Conservation (phyloP, 1,140 invertebrate species). For the Leptopilina boulardi region DNA sequence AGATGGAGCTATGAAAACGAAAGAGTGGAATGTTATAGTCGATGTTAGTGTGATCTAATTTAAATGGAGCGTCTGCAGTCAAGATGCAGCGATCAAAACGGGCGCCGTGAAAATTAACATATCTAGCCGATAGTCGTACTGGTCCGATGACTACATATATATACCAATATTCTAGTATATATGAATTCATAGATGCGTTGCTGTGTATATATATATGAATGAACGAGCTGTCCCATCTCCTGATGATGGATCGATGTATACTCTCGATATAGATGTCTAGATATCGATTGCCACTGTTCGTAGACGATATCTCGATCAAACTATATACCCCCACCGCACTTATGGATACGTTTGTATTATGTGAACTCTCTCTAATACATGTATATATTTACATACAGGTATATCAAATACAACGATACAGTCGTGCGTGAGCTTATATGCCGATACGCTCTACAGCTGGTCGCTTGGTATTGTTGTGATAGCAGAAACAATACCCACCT, state of each 20-base stretch:
- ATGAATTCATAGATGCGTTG: slow-evolving; percentile 54
- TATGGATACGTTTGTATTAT: slow-evolving; percentile 53
- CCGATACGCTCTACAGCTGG: slow-evolving; percentile 15
- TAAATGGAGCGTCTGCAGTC: slow-evolving; percentile 66
- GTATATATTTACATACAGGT: slow-evolving; percentile 50
- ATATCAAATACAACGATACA: neutral
- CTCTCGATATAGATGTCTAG: slow-evolving; percentile 53
- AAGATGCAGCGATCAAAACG: slow-evolving; percentile 62
- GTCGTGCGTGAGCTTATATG: slow-evolving; percentile 9
- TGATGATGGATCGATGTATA: slow-evolving; percentile 50
- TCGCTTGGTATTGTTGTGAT: slow-evolving; percentile 59
- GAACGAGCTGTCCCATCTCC: slow-evolving; percentile 35
- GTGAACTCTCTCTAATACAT: slow-evolving; percentile 53
- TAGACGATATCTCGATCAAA: slow-evolving; percentile 54
- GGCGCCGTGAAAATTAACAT: slow-evolving; percentile 70
- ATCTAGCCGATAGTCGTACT: slow-evolving; percentile 69
- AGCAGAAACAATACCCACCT: slow-evolving; percentile 60
- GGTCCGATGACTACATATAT: slow-evolving; percentile 56
- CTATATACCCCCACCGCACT: slow-evolving; percentile 42
- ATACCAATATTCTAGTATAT: slow-evolving; percentile 50
- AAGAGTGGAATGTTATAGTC: neutral
- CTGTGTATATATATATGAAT: slow-evolving; percentile 39
- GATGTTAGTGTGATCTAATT: slow-evolving; percentile 65
- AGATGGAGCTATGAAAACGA: slow-evolving; percentile 58
- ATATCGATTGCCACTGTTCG: slow-evolving; percentile 52